These are phyloP conservation scores for Drosophila grimshawi DNA, from an alignment of 1,140 invertebrate species.

Conservation along the genomic window DNA sequence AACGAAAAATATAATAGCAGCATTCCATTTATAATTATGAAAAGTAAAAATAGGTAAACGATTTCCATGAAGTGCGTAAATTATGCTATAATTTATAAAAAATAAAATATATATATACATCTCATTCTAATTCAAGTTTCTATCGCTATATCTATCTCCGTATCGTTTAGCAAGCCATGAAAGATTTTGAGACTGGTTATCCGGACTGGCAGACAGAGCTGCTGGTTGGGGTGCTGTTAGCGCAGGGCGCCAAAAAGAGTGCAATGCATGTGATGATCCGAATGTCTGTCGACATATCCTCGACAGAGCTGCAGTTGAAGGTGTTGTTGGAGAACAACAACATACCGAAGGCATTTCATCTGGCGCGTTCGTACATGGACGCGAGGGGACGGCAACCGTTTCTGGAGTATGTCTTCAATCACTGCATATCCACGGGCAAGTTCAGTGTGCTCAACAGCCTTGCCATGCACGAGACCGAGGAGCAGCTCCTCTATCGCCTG, in stretches of 20 bases:
- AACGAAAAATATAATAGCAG: too few relatives aligned
- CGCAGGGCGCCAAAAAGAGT: slow-evolving; percentile 26
- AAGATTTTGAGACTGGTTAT: slow-evolving; percentile 84
- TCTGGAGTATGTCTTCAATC: slow-evolving; percentile 69
- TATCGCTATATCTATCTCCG: background rate
- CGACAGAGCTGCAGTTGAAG: slow-evolving; percentile 45
- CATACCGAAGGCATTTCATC: slow-evolving; percentile 72
- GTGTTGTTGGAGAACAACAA: slow-evolving; percentile 67
- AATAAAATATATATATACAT: background rate
- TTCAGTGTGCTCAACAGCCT: slow-evolving; percentile 66
- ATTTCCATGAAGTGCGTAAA: too few relatives aligned
- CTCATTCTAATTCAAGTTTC: background rate
- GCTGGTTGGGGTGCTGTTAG: slow-evolving; percentile 59
- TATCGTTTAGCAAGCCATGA: slow-evolving; percentile 85
- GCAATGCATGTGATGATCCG: slow-evolving; percentile 57
- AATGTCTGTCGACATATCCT: slow-evolving; percentile 40
- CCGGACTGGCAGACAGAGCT: slow-evolving; percentile 85
- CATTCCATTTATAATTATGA: too few relatives aligned
- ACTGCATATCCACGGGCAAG: slow-evolving; percentile 48
- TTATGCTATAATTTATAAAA: too few relatives aligned
- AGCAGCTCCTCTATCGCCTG: slow-evolving; percentile 56
- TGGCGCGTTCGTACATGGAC: slow-evolving; percentile 58
- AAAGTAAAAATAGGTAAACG: too few relatives aligned
- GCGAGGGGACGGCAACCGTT: slow-evolving; percentile 40
- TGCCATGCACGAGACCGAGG: slow-evolving; percentile 62